Evolutionary conservation across 2,888 invertebrate species (phyloP), one percentile per base, ranked within the genome.

Genomic region (Drosophila atripex): DNA sequence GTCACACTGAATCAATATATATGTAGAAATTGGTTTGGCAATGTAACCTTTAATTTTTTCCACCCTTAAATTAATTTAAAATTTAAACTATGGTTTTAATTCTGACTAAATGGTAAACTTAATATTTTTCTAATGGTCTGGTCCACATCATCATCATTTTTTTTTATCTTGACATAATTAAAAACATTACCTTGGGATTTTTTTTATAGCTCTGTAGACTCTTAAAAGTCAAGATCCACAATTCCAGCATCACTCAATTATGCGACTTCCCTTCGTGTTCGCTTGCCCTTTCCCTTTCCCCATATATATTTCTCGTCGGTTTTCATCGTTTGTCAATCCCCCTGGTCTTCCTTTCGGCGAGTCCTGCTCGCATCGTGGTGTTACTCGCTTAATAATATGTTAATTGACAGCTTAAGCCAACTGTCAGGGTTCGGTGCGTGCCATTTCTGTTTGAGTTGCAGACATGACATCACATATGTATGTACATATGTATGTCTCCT

Each of bases 341-440:
- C 49, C 39, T 3, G 23, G 2, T 30, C 14, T 2, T 9, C 14
- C 32, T 1, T 35, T 2, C 0, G 30, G 14, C 46, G 46, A 4
- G 12, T 21, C 3, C 21, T 9, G 0, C 14, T 35, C 23, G 35
- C 7, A n/a, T 47, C 14, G 3, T 7, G 0, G 57, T 46, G 65
- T 61, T 68, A 5, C 52, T 55, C 71, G 75, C 76, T 73, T 78
- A 78, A 80, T 80, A 73, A 78, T 78, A 83, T 76, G 76, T 76
- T 80, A 80, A 80, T 84, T 75, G 78, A 73, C 73, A 78, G 78
- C 71, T 80, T 72, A 80, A 75, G 84, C 78, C 73, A 76, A 80
- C 78, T 80, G 84, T 76, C 73, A 64, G 55, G 72, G 58, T 25
- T 50, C 21, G 71, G 43, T 71, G 60, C 46, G 46, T 56, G 63